Evolutionary conservation across 2,797 vertebrate species (phyloP).

Genomic region (Malacoctenus gilli): DNA sequence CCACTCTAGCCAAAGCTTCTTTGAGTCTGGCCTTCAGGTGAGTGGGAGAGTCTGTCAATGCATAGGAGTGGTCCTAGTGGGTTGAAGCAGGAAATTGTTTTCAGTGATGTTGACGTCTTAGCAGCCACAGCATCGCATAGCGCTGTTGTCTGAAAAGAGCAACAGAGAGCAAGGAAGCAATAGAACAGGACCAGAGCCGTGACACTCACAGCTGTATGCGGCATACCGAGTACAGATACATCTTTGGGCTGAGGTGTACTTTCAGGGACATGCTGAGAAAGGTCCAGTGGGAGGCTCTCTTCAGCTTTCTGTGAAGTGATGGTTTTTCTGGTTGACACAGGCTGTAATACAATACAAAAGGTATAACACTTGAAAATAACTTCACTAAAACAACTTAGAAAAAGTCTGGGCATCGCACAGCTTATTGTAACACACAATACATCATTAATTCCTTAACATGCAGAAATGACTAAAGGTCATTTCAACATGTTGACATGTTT

Average conservation of each 20-base stretch:
- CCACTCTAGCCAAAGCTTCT: conserved; percentile 10
- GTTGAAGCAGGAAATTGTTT: not conserved
- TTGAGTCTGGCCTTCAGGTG: conserved; percentile 5
- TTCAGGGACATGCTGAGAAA: not conserved
- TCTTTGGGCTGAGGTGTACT: not conserved
- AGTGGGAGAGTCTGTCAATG: conserved; percentile 1
- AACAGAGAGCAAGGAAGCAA: not conserved
- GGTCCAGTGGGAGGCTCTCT: not conserved
- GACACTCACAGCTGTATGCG: not conserved
- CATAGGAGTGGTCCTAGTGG: conserved; percentile 12
- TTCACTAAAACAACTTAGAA: not conserved
- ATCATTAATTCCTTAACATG: too few species aligned
- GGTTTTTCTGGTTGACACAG: not conserved
- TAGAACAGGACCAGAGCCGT: not conserved
- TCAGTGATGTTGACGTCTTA: not conserved
- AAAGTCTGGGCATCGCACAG: not conserved
- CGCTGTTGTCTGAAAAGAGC: not conserved
- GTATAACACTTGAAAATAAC: not conserved
- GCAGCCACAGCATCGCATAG: not conserved
- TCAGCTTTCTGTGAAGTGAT: conserved; percentile 3
- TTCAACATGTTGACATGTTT: too few species aligned
- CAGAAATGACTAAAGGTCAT: too few species aligned
- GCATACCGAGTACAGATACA: not conserved
- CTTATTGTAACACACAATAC: too few species aligned
- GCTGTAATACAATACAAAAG: conserved; percentile 7